Evolutionary conservation across 2,888 invertebrate species (phyloP), one percentile per base, ranked within the genome.

Genomic region (Malthinus flaveolus): DNA sequence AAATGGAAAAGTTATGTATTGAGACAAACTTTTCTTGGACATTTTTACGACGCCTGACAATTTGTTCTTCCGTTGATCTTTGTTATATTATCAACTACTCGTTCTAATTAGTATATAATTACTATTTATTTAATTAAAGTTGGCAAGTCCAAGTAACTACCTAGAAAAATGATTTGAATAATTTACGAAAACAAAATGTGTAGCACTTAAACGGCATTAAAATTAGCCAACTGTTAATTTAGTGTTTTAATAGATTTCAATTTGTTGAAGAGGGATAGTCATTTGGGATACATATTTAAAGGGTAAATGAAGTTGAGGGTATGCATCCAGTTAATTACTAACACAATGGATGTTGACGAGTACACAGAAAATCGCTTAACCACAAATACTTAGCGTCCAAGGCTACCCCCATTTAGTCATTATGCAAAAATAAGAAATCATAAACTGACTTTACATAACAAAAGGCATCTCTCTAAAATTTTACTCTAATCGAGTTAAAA

Each of bases 311-410:
- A 58, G 58, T 49, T 58, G 31, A 47, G 59, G 53, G 54, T 54
- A 54, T 59, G 71, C 67, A 69, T 65, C 65, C 59, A 61, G 67
- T 66, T 73, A 75, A 75, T 75, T 74, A 72, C 71, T 70, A 69
- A 65, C 70, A 72, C 72, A 73, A 73, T 70, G 68, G 64, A 67
- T 64, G 67, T 67, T 73, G 72, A 73, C 73, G 72, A 73, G 66
- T 71, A 75, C 75, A 75, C 68, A 66, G 75, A 75, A 75, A 75
- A 73, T 63, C 75, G 74, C 74, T 75, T 75, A 75, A 70, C 73
- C 71, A 65, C 70, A 70, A 72, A 68, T 66, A 64, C 68, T 68
- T 59, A 56, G 57, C 48, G 49, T 50, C 59, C 54, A 61, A 57
- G 53, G 61, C 53, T 58, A 45, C 52, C 56, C 46, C 56, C 55